phyloP scores from a whole-genome alignment of 53 echinoderm and acorn worm species.

The Holothuria scabra region DNA sequence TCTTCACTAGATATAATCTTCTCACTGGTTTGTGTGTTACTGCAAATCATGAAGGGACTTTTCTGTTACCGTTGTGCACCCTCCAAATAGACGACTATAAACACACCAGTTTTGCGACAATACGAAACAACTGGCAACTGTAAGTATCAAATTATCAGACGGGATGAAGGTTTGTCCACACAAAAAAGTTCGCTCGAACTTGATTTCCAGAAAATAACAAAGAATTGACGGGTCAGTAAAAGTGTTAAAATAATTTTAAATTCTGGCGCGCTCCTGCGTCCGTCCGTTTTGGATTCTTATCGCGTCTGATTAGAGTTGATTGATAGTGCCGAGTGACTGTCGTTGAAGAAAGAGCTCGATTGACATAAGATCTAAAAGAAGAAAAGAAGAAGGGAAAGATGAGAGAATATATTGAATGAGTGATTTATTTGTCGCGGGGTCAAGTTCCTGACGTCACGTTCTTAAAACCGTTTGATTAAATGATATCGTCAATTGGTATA shows the following conservation, averaged over 20 bases:
- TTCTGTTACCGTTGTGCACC: no score
- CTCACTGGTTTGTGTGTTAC: no score
- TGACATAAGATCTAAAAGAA: neutral
- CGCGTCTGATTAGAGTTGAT: neutral
- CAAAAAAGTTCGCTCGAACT: slow-evolving; percentile 1
- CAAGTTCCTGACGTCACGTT: slow-evolving; percentile 38
- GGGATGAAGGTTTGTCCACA: no score
- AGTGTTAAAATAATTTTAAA: neutral
- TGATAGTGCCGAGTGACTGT: slow-evolving; percentile 1
- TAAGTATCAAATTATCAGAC: no score
- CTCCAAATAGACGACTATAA: no score
- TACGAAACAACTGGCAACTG: no score
- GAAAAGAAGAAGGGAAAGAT: neutral
- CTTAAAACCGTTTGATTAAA: slow-evolving; percentile 16
- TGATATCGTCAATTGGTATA: slow-evolving; percentile 16
- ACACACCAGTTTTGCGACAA: no score
- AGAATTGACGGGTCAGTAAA: neutral
- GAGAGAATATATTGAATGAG: slow-evolving; percentile 10
- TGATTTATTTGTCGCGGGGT: slow-evolving; percentile 30
- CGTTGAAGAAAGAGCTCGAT: slow-evolving; percentile 1
- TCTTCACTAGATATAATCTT: no score
- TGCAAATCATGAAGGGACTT: no score
- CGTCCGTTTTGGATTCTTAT: neutral
- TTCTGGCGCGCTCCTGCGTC: slow-evolving; percentile 27
- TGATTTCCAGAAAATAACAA: neutral